Evolutionary conservation across 2,113 vertebrate species (phyloP), one percentile per base, ranked within the genome.

Genomic region (Neodon shergylaensis): DNA sequence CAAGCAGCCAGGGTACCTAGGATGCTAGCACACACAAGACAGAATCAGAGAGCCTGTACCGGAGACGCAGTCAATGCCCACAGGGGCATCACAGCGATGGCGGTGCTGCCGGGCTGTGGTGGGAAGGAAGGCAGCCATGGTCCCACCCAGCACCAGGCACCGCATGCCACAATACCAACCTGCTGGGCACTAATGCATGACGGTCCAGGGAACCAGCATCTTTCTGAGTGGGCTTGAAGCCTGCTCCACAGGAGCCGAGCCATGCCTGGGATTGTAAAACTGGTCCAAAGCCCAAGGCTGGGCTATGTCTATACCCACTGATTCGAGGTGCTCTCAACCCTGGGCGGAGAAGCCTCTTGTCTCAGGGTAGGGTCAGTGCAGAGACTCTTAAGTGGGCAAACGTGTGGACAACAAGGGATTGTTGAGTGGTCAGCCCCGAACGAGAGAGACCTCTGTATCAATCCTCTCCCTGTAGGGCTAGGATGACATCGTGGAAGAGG

Each of bases 1-100:
- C 97, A 97, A 89, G 97, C 95, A 0, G 97, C 96, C 93, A 97
- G 61, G 0, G 97, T 97, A 81, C 97, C 97, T 91, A 98, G 95
- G 92, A 97, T n/a, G 88, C 97, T 98, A 5, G 70, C 36, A 77
- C 12, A 76, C 74, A 78, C 0, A 33, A 3, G 33, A 0, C 2
- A 2, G 49, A 0, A 3, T 97, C 19, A 92, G 89, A 31, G 28
- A 39, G 26, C 2, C 16, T 0, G 0, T 1, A 31, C 0, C 21
- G 19, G 24, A 0, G 33, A 36, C 3, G 17, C 44, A 3, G 11
- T 28, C 79, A 11, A 0, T 1, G 0, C 5, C 6, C 10, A 2
- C 77, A 70, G 2, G 19, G 22, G 7, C 9, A 36, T 1, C 76
- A 78, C 2, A 49, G 76, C 0, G 13, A 14, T 78, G 44, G 42